These are phyloP conservation scores for Xylota sylvarum DNA, from an alignment of 2,888 invertebrate species.

Conservation along the genomic window DNA sequence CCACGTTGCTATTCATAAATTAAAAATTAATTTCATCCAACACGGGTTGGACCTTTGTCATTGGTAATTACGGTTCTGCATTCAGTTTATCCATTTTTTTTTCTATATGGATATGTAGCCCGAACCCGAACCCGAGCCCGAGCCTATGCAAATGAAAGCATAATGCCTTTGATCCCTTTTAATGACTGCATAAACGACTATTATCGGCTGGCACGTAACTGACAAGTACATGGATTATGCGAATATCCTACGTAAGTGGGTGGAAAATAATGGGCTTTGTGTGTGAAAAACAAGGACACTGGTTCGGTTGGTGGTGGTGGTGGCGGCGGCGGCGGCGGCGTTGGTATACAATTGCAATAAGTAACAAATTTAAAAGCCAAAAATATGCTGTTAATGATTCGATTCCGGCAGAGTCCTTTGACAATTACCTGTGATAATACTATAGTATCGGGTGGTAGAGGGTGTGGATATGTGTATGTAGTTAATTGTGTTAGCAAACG, in stretches of 20 bases:
- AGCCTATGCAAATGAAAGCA: conserved; percentile 69
- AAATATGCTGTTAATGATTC: conserved; percentile 71
- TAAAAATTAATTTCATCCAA: conserved; percentile 56
- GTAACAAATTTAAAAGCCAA: conserved; percentile 64
- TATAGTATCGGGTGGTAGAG: conserved; percentile 29
- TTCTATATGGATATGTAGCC: conserved; percentile 6
- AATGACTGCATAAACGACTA: conserved; percentile 74
- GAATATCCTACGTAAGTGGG: conserved; percentile 55
- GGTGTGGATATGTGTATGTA: not conserved
- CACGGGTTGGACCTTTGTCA: conserved; percentile 46
- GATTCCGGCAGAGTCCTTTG: conserved; percentile 25
- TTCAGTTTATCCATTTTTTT: conserved; percentile 41
- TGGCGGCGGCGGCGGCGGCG: not conserved
- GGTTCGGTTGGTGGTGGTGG: too few relatives aligned
- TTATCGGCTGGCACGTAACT: conserved; percentile 54
- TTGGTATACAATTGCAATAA: conserved; percentile 40
- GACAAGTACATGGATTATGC: conserved; percentile 72
- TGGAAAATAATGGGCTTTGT: conserved; percentile 58
- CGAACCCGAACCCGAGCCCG: too few relatives aligned
- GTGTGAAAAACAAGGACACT: conserved; percentile 3
- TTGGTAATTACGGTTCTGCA: conserved; percentile 62
- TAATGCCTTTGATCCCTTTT: conserved; percentile 73
- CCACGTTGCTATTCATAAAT: conserved; percentile 40
- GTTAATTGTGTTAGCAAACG: conserved; percentile 28
- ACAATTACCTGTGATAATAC: conserved; percentile 50